Percentiles rank a stretch among this genome's conserved stretches.
phyloP scores from a whole-genome alignment of 1,140 invertebrate genomes.

The Ips typographus region DNA sequence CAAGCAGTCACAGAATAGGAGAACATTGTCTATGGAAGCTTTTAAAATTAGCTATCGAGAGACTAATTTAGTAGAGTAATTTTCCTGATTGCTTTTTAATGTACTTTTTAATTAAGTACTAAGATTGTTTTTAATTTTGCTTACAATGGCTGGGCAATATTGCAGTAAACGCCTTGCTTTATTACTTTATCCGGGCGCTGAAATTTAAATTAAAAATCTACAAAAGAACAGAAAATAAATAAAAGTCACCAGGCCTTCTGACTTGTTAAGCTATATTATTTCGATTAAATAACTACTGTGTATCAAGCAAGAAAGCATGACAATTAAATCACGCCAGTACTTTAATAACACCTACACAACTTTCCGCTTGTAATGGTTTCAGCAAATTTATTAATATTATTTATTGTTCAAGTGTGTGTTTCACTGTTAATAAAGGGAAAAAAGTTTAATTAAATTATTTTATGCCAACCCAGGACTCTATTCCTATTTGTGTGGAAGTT shows the following conservation, averaged over 20 bases:
- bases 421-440: too few species aligned
- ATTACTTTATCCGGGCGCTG: not conserved
- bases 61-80: slow-evolving; percentile 2
- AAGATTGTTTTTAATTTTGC: not conserved
- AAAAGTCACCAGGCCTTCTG: not conserved
- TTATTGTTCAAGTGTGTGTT: too few species aligned
- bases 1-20: too few species aligned
- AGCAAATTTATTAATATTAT: too few species aligned
- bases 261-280: not conserved
- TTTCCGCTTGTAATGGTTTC: too few species aligned
- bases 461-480: too few species aligned
- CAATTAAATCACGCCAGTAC: too few species aligned
- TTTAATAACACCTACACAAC: too few species aligned
- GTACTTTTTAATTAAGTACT: slow-evolving; percentile 2
- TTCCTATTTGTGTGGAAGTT: too few species aligned
- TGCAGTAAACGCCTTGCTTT: not conserved
- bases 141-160: slow-evolving; percentile 2
- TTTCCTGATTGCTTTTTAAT: slow-evolving; percentile 5
- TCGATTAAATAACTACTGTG: not conserved
- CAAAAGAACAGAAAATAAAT: not conserved
- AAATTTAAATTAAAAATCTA: slow-evolving; percentile 6
- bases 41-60: slow-evolving; percentile 3
- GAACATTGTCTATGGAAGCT: not conserved
- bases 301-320: not conserved
- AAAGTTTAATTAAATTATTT: too few species aligned